A percentile compares a stretch with the other conserved stretches of the same genome.
Conservation (phyloP, 2,113 vertebrate species). For the Leuciscus idus region DNA sequence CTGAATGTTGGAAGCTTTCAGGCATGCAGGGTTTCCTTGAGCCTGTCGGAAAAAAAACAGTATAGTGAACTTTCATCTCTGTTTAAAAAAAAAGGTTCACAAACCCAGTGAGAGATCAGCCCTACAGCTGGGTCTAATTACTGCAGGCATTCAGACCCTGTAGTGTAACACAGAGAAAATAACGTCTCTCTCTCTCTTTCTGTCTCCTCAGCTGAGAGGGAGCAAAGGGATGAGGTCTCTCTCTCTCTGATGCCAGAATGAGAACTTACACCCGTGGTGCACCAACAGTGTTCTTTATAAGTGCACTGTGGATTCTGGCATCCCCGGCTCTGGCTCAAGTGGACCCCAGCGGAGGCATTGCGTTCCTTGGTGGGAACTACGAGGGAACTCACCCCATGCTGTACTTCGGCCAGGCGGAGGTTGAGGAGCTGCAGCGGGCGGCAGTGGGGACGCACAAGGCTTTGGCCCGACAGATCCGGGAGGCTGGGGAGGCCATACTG, state of each 20-base stretch:
- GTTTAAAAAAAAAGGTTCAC: slow-evolving; percentile 53
- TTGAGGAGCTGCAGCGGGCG: slow-evolving; percentile 80
- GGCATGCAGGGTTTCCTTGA: neutral
- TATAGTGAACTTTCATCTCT: slow-evolving; percentile 10
- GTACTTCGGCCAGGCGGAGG: slow-evolving; percentile 85
- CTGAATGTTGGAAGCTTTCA: neutral
- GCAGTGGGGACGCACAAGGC: slow-evolving; percentile 81
- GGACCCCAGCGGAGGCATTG: slow-evolving; percentile 79
- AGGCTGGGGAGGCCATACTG: slow-evolving; percentile 90
- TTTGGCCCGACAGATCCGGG: slow-evolving; percentile 80
- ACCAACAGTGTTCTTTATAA: slow-evolving; percentile 97
- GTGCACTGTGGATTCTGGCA: slow-evolving; percentile 78
- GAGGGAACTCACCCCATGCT: slow-evolving; percentile 92
- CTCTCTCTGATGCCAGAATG: slow-evolving; percentile 91
- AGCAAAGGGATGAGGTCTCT: slow-evolving; percentile 81
- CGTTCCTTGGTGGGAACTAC: slow-evolving; percentile 92
- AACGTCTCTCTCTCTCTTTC: slow-evolving; percentile 60
- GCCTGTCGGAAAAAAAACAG: neutral
- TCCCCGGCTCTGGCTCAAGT: slow-evolving; percentile 67
- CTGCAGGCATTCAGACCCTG: slow-evolving; percentile 65
- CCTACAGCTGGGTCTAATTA: slow-evolving; percentile 75
- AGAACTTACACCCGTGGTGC: slow-evolving; percentile 94
- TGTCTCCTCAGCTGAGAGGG: slow-evolving; percentile 67
- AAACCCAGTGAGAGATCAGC: slow-evolving; percentile 63
- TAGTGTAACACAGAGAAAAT: slow-evolving; percentile 61